phyloP scores from a whole-genome alignment of 2,888 invertebrate species.

The Microdon myrmicae region DNA sequence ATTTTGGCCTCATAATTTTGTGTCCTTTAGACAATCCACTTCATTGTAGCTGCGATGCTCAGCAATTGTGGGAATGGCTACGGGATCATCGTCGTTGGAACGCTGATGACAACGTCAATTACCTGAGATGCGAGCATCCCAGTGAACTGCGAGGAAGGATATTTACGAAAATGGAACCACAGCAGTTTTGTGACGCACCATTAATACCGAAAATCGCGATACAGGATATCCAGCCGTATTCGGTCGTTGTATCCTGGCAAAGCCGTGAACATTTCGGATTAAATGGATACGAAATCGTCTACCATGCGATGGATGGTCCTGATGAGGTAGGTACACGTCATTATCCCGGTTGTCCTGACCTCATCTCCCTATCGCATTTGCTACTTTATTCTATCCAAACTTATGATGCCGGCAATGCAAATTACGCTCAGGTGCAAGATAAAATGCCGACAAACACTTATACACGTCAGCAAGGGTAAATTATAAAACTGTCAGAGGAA shows the following conservation, averaged over 20 bases:
- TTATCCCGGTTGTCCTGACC: too few relatives aligned
- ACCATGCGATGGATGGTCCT: conserved; percentile 75
- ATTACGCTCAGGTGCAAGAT: conserved; percentile 21
- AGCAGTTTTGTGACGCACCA: conserved; percentile 86
- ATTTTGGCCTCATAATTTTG: background rate
- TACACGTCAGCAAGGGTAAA: conserved; percentile 3
- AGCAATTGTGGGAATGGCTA: conserved; percentile 93
- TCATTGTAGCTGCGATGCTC: conserved; percentile 88
- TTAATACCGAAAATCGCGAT: conserved; percentile 85
- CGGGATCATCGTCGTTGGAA: conserved; percentile 82
- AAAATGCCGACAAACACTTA: background rate
- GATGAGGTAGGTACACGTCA: conserved; percentile 68
- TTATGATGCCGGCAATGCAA: conserved; percentile 25
- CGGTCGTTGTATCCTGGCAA: conserved; percentile 89
- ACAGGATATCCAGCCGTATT: conserved; percentile 88
- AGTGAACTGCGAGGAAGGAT: conserved; percentile 79
- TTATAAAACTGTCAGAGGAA: conserved; percentile 32
- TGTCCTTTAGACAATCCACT: conserved; percentile 80
- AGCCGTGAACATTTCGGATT: conserved; percentile 86
- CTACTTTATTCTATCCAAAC: conserved; percentile 16
- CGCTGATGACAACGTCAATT: conserved; percentile 64
- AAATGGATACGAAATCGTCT: conserved; percentile 86
- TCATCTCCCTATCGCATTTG: background rate
- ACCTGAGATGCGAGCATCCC: conserved; percentile 84
- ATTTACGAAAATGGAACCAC: conserved; percentile 80